Evolutionary conservation across 2,797 vertebrate genomes (phyloP).

Genomic region (Dicrostonyx torquatus): DNA sequence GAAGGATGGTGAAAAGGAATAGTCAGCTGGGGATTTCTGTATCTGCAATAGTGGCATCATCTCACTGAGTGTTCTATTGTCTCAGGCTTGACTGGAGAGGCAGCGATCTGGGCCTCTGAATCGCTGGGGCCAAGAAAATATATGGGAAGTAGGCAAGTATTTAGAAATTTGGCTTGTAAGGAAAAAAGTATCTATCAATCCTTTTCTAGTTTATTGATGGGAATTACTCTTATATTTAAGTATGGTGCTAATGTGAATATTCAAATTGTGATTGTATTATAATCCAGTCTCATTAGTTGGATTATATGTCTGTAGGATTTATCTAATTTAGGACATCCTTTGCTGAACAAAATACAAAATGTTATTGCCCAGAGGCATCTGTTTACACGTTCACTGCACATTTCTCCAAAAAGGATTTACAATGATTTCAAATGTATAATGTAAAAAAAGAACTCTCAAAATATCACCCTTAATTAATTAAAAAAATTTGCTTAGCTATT

Average conservation of each 20-base stretch:
- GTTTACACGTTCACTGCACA: not conserved
- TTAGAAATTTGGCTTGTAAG: not conserved
- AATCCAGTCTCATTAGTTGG: constrained; percentile 15
- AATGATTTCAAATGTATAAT: constrained; percentile 23
- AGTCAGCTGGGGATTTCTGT: not conserved
- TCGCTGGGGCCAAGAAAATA: not conserved
- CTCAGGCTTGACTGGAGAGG: not conserved
- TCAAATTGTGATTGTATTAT: not conserved
- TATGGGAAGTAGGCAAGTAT: not conserved
- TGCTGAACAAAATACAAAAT: constrained; percentile 29
- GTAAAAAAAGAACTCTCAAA: constrained; percentile 4
- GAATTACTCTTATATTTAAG: constrained; percentile 21
- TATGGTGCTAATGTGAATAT: not conserved
- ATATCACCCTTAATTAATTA: not conserved
- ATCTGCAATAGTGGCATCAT: not conserved
- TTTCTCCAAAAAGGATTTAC: not conserved
- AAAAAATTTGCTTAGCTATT: constrained; percentile 24
- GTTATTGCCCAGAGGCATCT: constrained; percentile 46
- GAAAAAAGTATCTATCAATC: not conserved
- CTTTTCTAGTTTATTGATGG: not conserved
- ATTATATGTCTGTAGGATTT: constrained; percentile 35
- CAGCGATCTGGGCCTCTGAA: not conserved
- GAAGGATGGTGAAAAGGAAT: not conserved
- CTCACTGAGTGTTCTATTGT: not conserved
- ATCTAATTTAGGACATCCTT: not conserved